Evolutionary conservation across 2,888 invertebrate species (phyloP).

Genomic region (Pseudolycoriella hygida): DNA sequence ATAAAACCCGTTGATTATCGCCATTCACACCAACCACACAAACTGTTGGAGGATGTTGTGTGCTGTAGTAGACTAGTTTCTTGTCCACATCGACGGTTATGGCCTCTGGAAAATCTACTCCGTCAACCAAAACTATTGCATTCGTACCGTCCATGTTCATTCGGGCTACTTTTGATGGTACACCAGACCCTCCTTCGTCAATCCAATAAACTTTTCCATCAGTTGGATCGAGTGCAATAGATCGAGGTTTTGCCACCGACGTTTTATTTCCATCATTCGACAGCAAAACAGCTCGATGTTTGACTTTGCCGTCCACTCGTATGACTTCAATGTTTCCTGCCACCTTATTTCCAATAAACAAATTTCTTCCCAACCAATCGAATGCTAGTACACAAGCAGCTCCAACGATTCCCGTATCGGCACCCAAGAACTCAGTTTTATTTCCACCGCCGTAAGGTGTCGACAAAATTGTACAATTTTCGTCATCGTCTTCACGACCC

Average conservation of each 20-base stretch:
- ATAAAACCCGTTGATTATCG: constrained; percentile 43
- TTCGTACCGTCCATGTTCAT: constrained; percentile 89
- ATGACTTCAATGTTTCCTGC: constrained; percentile 85
- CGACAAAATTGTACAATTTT: constrained; percentile 71
- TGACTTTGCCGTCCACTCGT: constrained; percentile 65
- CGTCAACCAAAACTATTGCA: constrained; percentile 50
- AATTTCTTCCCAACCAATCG: constrained; percentile 91
- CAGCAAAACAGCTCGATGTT: constrained; percentile 69
- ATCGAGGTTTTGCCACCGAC: constrained; percentile 74
- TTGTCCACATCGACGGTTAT: constrained; percentile 69
- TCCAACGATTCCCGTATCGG: constrained; percentile 72
- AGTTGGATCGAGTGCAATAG: constrained; percentile 80
- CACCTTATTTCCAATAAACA: constrained; percentile 78
- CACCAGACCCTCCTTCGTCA: constrained; percentile 82
- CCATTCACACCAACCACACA: constrained; percentile 58
- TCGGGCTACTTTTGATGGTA: constrained; percentile 73
- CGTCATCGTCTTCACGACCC: constrained; percentile 54
- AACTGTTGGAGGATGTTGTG: constrained; percentile 53
- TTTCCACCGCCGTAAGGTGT: constrained; percentile 77
- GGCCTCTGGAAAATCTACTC: constrained; percentile 60
- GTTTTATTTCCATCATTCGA: constrained; percentile 74
- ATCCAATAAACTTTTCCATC: constrained; percentile 93
- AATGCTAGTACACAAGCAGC: constrained; percentile 83
- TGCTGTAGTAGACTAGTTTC: constrained; percentile 76
- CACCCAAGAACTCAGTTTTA: constrained; percentile 61